These are phyloP conservation scores for Sebastolobus alascanus DNA, from an alignment of 2,797 vertebrate species.

Conservation along the genomic window DNA sequence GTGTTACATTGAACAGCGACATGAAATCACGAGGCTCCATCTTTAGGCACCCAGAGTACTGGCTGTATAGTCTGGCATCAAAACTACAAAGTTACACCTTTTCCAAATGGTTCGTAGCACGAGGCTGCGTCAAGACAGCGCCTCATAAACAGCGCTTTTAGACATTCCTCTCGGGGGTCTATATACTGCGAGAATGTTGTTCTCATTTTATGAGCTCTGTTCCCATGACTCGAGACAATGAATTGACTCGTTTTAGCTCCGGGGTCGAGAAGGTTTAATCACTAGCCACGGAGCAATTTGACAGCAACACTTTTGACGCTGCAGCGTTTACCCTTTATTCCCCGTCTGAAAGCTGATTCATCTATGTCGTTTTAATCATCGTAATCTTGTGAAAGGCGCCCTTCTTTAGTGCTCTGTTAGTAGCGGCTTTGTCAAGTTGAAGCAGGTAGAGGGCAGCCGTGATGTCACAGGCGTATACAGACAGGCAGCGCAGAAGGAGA, in stretches of 20 bases:
- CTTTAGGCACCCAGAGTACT: neutral
- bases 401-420: constrained; percentile 54
- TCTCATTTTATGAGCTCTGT: constrained; percentile 17
- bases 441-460: constrained; percentile 55
- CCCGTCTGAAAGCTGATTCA: constrained; percentile 47
- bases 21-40: neutral
- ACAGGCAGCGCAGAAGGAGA: constrained; percentile 32
- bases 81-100: neutral
- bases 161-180: neutral
- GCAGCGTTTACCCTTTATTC: neutral
- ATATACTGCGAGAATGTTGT: neutral
- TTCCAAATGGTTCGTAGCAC: neutral
- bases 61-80: neutral
- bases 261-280: constrained; percentile 27
- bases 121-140: neutral
- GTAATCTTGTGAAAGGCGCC: constrained; percentile 48
- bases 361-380: constrained; percentile 54
- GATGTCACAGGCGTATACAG: constrained; percentile 60
- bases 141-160: neutral
- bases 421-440: constrained; percentile 66
- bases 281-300: constrained; percentile 23
- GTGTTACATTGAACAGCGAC: neutral
- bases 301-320: neutral
- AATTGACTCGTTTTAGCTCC: constrained; percentile 24
- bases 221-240: constrained; percentile 26